Evolutionary conservation across 2,888 invertebrate species (phyloP), one percentile per base, ranked within the genome.

Genomic region (Chrysina gloriosa): DNA sequence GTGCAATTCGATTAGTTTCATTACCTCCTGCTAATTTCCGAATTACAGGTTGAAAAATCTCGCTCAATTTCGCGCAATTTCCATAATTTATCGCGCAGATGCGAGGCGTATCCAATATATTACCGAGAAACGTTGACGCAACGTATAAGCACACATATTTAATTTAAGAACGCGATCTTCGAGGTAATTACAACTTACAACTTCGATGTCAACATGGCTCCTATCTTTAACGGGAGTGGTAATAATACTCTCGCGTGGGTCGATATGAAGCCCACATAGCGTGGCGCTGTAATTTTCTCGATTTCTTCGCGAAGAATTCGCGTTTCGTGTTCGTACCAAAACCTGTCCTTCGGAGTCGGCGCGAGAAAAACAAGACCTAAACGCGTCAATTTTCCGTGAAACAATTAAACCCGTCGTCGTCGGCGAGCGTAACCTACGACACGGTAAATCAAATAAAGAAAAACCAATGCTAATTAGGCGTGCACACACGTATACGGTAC

Each of bases 151-250:
- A 11, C 27, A 23, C 42, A 21, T 39, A 42, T 42, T 42, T 61
- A 61, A 61, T 61, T 61, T 61, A 61, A 61, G 58, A 27, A 61
- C 29, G 42, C 42, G 21, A 61, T 61, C 16, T 61, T 19, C 42
- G 29, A 42, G 58, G 36, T 61, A 61, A 61, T 61, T 61, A 61
- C 58, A 61, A 61, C 27, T 61, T 61, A 61, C 58, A 61, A 36
- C 58, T 61, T 42, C 42, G 58, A 61, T 61, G 58, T 61, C 58
- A 61, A 61, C 58, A 61, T 36, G 42, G 58, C 58, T 61, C 42
- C 58, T 42, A 42, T 61, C 58, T 61, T 61, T 61, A 61, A 61
- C 58, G 58, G 42, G 42, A 42, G 58, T 42, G 58, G 58, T 61
- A 61, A 61, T 61, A 42, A 61, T 42, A 27, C 58, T 42, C 42